phyloP scores from a whole-genome alignment of 2,888 invertebrate genomes.

The Lithophane ornitopus region DNA sequence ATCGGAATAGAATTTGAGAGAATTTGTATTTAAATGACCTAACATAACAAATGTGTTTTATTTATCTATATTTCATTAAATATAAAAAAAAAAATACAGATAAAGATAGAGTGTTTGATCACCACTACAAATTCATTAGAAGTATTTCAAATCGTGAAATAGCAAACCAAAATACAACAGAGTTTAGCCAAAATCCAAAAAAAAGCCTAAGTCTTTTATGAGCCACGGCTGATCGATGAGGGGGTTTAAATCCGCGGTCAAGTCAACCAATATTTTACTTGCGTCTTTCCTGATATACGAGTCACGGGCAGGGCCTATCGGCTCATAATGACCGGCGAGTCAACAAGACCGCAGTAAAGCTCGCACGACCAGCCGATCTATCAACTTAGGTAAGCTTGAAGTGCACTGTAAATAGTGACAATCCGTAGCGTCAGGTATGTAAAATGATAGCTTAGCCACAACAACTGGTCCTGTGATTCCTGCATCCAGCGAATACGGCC shows the following conservation, averaged over 20 bases:
- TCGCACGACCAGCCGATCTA: too few relatives aligned
- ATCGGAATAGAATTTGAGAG: not conserved
- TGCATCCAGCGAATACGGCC: not conserved
- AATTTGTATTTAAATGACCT: not conserved
- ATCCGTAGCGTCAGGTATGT: not conserved
- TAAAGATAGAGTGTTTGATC: too few relatives aligned
- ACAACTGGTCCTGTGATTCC: not conserved
- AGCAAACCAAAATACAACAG: not conserved
- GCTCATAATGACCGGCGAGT: not conserved
- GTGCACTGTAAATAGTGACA: not conserved
- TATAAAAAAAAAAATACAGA: too few relatives aligned
- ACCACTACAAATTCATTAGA: too few relatives aligned
- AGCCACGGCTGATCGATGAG: not conserved
- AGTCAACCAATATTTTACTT: not conserved
- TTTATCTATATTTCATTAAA: too few relatives aligned
- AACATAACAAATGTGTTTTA: too few relatives aligned
- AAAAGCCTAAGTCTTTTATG: not conserved
- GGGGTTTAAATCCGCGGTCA: not conserved
- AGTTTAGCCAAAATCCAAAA: not conserved
- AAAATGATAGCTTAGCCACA: not conserved
- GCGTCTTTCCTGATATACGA: not conserved
- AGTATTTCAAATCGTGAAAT: too few relatives aligned
- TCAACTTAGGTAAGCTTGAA: not conserved
- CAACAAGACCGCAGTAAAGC: not conserved
- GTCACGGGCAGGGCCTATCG: not conserved